A percentile compares a stretch with the other conserved stretches of the same genome.
Evolutionary conservation across 2,113 vertebrate genomes (phyloP).

Genomic region (Nycticebus coucang): DNA sequence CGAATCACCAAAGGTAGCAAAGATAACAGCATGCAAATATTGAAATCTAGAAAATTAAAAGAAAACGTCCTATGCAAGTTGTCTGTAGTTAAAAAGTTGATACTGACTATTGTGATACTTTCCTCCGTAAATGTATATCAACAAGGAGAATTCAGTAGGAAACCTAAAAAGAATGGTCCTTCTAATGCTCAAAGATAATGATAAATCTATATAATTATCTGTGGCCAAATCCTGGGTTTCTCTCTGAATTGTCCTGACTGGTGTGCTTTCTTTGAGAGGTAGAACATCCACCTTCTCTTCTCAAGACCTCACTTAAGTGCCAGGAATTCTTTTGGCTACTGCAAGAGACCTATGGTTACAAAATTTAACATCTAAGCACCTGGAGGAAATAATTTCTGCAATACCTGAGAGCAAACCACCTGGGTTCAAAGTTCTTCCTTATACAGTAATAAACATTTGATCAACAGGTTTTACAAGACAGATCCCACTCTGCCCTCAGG

Average conservation of each 20-base stretch:
- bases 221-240: neutral
- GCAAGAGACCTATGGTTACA: neutral
- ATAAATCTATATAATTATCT: neutral
- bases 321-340: neutral
- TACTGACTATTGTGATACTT: neutral
- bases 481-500: slow-evolving; percentile 68
- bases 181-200: neutral
- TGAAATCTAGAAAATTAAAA: slow-evolving; percentile 9
- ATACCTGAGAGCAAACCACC: neutral
- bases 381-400: neutral
- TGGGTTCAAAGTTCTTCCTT: slow-evolving; percentile 58
- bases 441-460: slow-evolving; percentile 69
- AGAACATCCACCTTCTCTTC: neutral
- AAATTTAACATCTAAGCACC: neutral
- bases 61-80: neutral
- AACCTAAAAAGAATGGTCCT: neutral
- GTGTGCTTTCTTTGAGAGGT: neutral
- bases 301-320: neutral
- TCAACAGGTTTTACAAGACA: slow-evolving; percentile 78
- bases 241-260: neutral
- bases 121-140: neutral
- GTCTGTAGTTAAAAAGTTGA: neutral
- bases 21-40: neutral
- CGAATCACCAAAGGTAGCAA: neutral
- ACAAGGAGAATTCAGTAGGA: neutral